Conservation (phyloP, 1,140 invertebrate species). For the Maconellicoccus hirsutus region DNA sequence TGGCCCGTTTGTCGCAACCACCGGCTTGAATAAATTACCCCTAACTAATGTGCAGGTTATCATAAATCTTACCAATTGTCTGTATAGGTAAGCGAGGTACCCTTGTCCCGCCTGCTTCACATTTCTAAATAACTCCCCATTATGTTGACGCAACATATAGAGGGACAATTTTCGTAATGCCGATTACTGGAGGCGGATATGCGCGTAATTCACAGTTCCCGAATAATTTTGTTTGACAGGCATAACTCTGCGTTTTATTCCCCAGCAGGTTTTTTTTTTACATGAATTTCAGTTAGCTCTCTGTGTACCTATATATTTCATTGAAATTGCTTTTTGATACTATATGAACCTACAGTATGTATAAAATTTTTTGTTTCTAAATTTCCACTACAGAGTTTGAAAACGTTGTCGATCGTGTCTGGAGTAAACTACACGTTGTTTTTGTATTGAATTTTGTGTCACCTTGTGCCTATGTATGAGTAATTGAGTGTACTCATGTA, state of each 20-base stretch:
- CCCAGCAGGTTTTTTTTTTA: background rate
- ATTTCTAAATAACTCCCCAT: background rate
- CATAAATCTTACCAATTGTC: constrained; percentile 9
- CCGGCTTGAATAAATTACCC: constrained; percentile 2
- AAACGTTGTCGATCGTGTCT: too few species aligned
- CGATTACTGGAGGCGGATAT: background rate
- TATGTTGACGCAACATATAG: constrained; percentile 3
- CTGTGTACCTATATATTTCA: too few species aligned
- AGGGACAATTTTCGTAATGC: background rate
- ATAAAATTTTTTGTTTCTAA: too few species aligned
- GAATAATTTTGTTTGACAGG: constrained; percentile 5
- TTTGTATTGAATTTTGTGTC: too few species aligned
- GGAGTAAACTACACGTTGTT: too few species aligned
- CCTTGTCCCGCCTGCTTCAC: background rate
- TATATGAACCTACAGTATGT: too few species aligned
- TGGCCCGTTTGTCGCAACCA: background rate
- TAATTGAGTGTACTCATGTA: too few species aligned
- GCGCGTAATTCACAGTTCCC: background rate
- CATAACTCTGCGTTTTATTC: background rate
- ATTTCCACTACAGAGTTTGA: too few species aligned
- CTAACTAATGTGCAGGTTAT: constrained; percentile 3
- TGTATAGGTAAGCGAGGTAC: constrained; percentile 2
- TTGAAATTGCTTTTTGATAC: too few species aligned
- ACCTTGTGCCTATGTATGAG: too few species aligned
- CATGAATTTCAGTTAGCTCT: too few species aligned